phyloP scores from a whole-genome alignment of 2,888 invertebrate species.

The Orthosia incerta region DNA sequence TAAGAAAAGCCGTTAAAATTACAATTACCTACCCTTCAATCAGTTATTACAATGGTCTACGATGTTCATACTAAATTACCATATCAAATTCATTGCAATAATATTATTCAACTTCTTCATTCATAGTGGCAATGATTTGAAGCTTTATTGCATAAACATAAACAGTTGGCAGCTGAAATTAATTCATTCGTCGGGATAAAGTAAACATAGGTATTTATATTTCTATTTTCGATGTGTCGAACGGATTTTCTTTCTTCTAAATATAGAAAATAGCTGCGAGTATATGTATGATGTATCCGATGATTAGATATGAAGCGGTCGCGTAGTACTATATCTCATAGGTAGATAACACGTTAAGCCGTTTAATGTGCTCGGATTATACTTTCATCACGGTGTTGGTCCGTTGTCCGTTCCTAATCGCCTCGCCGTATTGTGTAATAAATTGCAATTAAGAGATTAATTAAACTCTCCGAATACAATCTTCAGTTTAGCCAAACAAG shows the following conservation, averaged over 20 bases:
- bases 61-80: not conserved
- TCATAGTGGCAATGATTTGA: constrained; percentile 1
- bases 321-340: constrained; percentile 62
- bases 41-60: not conserved
- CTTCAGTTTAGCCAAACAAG: constrained; percentile 1
- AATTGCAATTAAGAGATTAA: constrained; percentile 31
- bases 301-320: constrained; percentile 63
- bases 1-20: not conserved
- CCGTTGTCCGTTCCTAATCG: constrained; percentile 50
- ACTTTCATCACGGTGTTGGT: constrained; percentile 50
- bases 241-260: constrained; percentile 42
- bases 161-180: not conserved
- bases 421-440: constrained; percentile 36
- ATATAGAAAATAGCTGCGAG: constrained; percentile 53
- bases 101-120: constrained; percentile 13
- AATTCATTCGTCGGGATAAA: not conserved
- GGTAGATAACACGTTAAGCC: constrained; percentile 62
- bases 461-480: constrained; percentile 7
- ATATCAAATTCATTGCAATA: constrained; percentile 7
- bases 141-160: constrained; percentile 3
- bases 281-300: constrained; percentile 47
- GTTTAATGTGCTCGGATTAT: constrained; percentile 65
- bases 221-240: constrained; percentile 24
- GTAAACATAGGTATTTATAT: constrained; percentile 20
- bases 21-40: not conserved